These are phyloP conservation scores for Trichogramma pretiosum DNA, from an alignment of 1,140 invertebrate genomes.

Conservation along the genomic window DNA sequence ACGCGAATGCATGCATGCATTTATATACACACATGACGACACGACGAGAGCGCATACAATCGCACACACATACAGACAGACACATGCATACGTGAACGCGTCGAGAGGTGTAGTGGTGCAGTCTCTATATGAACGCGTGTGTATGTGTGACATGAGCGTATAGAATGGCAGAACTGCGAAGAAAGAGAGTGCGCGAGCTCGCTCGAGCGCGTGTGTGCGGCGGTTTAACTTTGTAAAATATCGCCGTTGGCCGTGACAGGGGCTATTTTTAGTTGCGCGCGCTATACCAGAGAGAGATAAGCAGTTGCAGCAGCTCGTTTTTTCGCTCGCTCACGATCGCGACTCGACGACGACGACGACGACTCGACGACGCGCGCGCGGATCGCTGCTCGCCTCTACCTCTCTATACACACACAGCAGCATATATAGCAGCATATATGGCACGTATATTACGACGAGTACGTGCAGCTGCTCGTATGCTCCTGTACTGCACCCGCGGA, in stretches of 20 bases:
- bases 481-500: not conserved
- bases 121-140: too few relatives aligned
- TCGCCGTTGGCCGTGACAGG: slow-evolving; percentile 44
- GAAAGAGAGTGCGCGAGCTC: slow-evolving; percentile 9
- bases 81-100: too few relatives aligned
- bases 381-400: not conserved
- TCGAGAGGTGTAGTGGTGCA: too few relatives aligned
- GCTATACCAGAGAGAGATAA: slow-evolving; percentile 37
- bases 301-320: slow-evolving; percentile 22
- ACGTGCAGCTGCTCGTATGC: not conserved
- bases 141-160: too few relatives aligned
- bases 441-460: too few relatives aligned
- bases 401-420: not conserved
- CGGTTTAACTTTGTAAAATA: slow-evolving; percentile 44
- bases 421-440: not conserved
- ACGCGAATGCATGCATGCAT: too few relatives aligned
- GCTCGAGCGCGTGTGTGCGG: slow-evolving; percentile 17
- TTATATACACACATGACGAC: too few relatives aligned
- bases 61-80: too few relatives aligned
- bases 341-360: not conserved
- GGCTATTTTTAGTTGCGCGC: slow-evolving; percentile 41
- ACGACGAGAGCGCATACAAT: too few relatives aligned
- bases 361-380: not conserved
- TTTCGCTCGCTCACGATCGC: slow-evolving; percentile 1
- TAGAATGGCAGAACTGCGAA: slow-evolving; percentile 16